Base-by-base conservation (phyloP, 2,113 vertebrate genomes). In the Burhinus oedicnemus region DNA sequence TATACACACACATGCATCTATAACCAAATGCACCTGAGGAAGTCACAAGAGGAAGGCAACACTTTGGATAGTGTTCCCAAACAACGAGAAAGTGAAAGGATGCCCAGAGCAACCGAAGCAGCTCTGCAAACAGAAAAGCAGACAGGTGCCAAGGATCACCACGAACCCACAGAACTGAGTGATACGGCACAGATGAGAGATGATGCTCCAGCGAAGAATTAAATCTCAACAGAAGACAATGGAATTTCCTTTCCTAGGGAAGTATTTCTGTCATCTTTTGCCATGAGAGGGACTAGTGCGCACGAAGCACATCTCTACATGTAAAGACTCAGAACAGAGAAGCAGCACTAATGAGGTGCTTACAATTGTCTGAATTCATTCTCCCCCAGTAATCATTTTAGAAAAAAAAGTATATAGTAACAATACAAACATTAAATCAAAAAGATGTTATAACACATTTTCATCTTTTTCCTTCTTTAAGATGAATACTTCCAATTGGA, bases 1-100 rank as follows among this genome's bases (percentile, higher is more conserved):
- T 38, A 13, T 3, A 44, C 44, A 68, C 0, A 58, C 20, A 34
- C 18, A 19, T 1, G 38, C 9, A 13, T 9, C 8, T 12, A n/a
- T 22, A 40, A 62, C 44, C 13, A 92, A 81, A 49, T 4, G 23
- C 8, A 81, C 10, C 9, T 5, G 27, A 52, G 3, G 7, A 58
- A 79, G 12, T 27, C 55, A 52, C 11, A 36, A 34, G 17, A 44
- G 5, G 74, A 87, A 18, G 7, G 30, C 26, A 82, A 12, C n/a
- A 16, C 11, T 69, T 47, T 5, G 30, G 29, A 66, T 14, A 15
- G 15, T 18, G 36, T 72, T 80, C 54, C 10, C 2, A 3, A 86
- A 76, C 34, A 44, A 38, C 0, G 2, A 32, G 15, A 61, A 93
- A 69, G 26, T 11, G 6, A 68, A 87, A 89, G 15, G 32, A 72